Evolutionary conservation across 1,140 invertebrate genomes (phyloP), one percentile per base, ranked within the genome.

Genomic region (Vanessa atalanta): DNA sequence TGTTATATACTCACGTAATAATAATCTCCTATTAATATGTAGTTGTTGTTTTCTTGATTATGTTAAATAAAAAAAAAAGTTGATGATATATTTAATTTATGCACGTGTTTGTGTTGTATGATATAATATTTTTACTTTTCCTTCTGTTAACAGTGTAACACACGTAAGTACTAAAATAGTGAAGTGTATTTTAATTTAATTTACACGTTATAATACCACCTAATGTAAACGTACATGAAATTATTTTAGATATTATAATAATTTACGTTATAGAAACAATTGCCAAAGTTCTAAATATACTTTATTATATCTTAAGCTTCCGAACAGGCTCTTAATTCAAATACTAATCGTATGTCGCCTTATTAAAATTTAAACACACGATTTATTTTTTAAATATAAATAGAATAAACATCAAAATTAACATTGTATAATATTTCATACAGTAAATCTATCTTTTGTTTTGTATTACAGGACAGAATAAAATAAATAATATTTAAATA

Each of bases 281-380:
- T 69, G 26, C 66, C 66, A 69, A 69, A 69, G 66, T 60, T 61
- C 37, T 69, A 47, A 15, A 26, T 68, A 60, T 61, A 61, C 23
- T 31, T 60, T 55, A 55, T 55, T 61, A 23, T 61, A 31, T 26
- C 14, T 14, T 61, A 61, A 37, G 23, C 3, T 15, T 31, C 3
- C 14, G 31, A 7, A 61, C 31, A 37, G 31, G 5, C 23, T 12
- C n/a, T 4, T 31, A 13, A 57, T 23, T 57, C 4, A 57, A 23
- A 57, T 26, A 57, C n/a, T 12, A 23, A 1, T 26, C 6, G n/a
- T 3, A 57, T 12, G 7, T 9, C 37, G 37, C 1, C 8, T 11
- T 43, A 9, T 9, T 8, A 43, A 43, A 43, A 43, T 43, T 31
- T 31, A 31, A 2, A 31, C 5, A 31, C 5, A 31, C 26, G 2